Evolutionary conservation across 1,140 invertebrate species (phyloP).

Genomic region (Lethocerus indicus): DNA sequence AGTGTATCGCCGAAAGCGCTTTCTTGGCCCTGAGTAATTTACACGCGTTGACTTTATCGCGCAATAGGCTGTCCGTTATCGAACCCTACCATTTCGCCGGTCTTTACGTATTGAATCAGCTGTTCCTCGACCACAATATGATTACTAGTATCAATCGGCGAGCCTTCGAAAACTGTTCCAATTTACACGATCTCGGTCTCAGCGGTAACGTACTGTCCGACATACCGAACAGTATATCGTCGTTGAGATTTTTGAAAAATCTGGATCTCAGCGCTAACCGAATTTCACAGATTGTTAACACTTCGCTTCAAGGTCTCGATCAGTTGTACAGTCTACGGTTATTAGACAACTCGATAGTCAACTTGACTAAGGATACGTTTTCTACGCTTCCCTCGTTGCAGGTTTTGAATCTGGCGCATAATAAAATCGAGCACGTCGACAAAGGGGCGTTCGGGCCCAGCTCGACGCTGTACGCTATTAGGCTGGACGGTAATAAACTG

Average conservation of each 20-base stretch:
- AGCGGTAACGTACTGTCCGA: constrained; percentile 64
- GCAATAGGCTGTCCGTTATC: constrained; percentile 50
- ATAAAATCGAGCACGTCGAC: constrained; percentile 43
- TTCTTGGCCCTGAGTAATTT: constrained; percentile 58
- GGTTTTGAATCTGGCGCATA: constrained; percentile 48
- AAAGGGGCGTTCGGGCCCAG: constrained; percentile 44
- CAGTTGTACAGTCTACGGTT: constrained; percentile 39
- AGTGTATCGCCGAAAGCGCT: constrained; percentile 48
- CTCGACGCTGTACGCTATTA: constrained; percentile 40
- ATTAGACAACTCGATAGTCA: constrained; percentile 45
- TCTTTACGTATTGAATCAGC: constrained; percentile 47
- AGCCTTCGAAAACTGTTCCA: constrained; percentile 60
- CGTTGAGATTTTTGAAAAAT: constrained; percentile 53
- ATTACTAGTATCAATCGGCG: constrained; percentile 46
- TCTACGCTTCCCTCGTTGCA: constrained; percentile 41
- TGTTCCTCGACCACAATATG: constrained; percentile 58
- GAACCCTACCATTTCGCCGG: constrained; percentile 51
- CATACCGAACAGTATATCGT: constrained; percentile 57
- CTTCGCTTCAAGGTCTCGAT: constrained; percentile 41
- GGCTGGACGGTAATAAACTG: constrained; percentile 48
- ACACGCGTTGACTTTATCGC: constrained; percentile 51
- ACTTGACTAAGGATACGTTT: constrained; percentile 46
- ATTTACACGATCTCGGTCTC: constrained; percentile 70
- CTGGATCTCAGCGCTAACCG: constrained; percentile 73
- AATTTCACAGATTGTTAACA: constrained; percentile 42